Evolutionary conservation across 2,888 invertebrate genomes (phyloP).

Genomic region (Amblyteles armatorius): DNA sequence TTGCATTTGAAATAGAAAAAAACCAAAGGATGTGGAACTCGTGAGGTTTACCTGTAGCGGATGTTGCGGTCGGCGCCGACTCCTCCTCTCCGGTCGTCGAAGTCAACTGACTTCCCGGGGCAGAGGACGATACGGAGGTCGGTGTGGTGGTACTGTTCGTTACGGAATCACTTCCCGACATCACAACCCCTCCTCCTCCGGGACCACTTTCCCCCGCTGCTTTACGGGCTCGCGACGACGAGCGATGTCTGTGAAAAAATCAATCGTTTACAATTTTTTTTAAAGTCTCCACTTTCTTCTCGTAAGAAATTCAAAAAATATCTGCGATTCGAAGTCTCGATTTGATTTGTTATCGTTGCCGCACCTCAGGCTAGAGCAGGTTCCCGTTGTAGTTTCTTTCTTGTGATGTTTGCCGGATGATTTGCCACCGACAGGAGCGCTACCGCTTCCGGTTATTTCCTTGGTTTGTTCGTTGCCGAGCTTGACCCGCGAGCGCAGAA

Average conservation of each 20-base stretch:
- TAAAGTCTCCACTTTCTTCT: conserved; percentile 45
- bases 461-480: conserved; percentile 79
- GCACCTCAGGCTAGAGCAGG: conserved; percentile 88
- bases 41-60: conserved; percentile 77
- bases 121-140: conserved; percentile 78
- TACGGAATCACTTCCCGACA: conserved; percentile 81
- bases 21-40: neutral
- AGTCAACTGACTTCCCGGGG: conserved; percentile 78
- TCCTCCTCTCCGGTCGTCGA: conserved; percentile 80
- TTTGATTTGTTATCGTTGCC: neutral
- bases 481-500: conserved; percentile 82
- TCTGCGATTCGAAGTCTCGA: neutral
- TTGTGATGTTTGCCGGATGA: conserved; percentile 81
- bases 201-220: conserved; percentile 85
- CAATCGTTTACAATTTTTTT: neutral
- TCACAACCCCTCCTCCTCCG: conserved; percentile 72
- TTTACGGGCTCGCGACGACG: conserved; percentile 85
- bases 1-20: neutral
- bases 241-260: conserved; percentile 82
- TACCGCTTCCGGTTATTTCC: conserved; percentile 70
- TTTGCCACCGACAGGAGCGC: conserved; percentile 83
- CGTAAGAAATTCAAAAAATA: neutral
- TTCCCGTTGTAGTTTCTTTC: conserved; percentile 87
- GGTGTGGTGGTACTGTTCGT: conserved; percentile 78
- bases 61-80: conserved; percentile 78